These are phyloP conservation scores for Gymnorhina tibicen DNA, from an alignment of 2,113 vertebrate genomes.

Conservation along the genomic window DNA sequence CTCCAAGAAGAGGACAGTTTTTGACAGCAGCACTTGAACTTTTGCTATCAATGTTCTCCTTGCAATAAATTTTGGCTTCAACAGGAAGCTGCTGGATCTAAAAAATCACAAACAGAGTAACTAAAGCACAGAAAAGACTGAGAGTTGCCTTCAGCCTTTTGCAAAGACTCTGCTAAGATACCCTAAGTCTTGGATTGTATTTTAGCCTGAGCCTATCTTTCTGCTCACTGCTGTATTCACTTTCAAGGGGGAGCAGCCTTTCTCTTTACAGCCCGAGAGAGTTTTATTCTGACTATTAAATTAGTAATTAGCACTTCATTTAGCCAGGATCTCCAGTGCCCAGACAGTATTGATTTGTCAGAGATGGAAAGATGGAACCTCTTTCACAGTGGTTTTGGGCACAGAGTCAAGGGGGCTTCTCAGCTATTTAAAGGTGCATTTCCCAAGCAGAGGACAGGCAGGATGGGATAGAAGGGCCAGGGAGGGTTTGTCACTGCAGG, in stretches of 20 bases:
- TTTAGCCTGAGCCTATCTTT: background rate
- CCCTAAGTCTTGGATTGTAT: background rate
- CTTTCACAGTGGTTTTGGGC: background rate
- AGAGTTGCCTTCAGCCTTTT: background rate
- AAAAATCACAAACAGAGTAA: background rate
- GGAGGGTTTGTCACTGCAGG: background rate
- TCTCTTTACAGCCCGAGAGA: background rate
- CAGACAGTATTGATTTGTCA: constrained; percentile 45
- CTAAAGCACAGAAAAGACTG: background rate
- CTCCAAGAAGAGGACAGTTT: background rate
- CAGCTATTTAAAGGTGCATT: background rate
- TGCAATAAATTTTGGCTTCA: background rate
- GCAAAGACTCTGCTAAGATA: background rate
- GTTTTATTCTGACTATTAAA: constrained; percentile 35
- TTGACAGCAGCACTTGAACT: background rate
- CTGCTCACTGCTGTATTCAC: background rate
- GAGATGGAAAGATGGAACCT: background rate
- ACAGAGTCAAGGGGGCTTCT: background rate
- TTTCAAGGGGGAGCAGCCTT: background rate
- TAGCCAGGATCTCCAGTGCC: background rate
- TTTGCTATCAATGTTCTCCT: background rate
- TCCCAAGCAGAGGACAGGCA: background rate
- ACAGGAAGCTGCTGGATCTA: background rate
- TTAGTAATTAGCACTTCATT: constrained; percentile 40
- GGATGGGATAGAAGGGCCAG: background rate